phyloP scores from a whole-genome alignment of 2,888 invertebrate species.

The Dolichomitus sp. region DNA sequence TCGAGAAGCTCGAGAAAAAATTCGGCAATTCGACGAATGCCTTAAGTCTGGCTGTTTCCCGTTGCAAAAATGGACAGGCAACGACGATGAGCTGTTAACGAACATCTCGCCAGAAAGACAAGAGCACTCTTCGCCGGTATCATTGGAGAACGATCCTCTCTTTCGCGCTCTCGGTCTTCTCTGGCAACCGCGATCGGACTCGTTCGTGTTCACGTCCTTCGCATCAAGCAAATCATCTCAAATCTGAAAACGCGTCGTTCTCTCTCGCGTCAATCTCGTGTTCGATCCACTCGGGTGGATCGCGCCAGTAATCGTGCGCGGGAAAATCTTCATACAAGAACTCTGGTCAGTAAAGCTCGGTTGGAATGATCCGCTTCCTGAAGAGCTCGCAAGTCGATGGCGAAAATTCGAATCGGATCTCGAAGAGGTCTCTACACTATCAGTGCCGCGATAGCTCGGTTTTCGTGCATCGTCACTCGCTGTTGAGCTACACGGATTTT shows the following conservation, averaged over 20 bases:
- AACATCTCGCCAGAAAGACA: conserved; percentile 12
- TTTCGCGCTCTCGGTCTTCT: conserved; percentile 46
- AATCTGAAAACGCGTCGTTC: neutral
- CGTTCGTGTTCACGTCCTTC: conserved; percentile 17
- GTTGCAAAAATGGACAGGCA: conserved; percentile 42
- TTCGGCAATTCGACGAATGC: too few species aligned
- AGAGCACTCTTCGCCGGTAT: too few species aligned
- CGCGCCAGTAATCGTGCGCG: conserved; percentile 28
- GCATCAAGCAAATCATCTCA: neutral
- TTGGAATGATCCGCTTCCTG: too few species aligned
- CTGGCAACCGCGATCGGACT: too few species aligned
- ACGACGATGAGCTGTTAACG: conserved; percentile 7
- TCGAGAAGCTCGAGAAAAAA: too few species aligned
- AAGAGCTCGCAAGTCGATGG: conserved; percentile 13
- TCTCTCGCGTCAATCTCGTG: conserved; percentile 43
- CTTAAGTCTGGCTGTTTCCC: conserved; percentile 39
- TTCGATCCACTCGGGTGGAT: conserved; percentile 63
- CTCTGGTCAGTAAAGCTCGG: conserved; percentile 2
- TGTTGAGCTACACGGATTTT: neutral
- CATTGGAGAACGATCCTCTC: conserved; percentile 17
- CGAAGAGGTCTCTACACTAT: neutral
- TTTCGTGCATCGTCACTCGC: neutral
- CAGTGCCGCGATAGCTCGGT: conserved; percentile 35
- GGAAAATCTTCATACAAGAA: conserved; percentile 29
- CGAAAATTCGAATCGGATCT: conserved; percentile 17